Conservation (phyloP, 2,888 invertebrate genomes). For the Sinopyrophorus schimmeli region DNA sequence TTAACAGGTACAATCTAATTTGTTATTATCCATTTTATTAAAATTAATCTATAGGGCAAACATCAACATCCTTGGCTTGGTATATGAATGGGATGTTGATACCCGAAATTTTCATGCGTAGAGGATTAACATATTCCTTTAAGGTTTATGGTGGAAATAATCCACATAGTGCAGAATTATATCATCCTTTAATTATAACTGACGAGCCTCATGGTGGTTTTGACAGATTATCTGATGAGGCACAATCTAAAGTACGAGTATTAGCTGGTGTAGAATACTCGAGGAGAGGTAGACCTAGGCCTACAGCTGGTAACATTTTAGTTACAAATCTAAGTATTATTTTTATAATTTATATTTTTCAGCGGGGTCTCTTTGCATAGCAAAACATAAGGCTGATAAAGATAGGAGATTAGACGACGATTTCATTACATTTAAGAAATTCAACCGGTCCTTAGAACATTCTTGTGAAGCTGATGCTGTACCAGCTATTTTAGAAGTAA, state of each 20-base stretch:
- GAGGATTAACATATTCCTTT: conserved; percentile 85
- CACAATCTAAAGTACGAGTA: conserved; percentile 71
- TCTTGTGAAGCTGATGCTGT: conserved; percentile 70
- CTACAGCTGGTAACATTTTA: conserved; percentile 65
- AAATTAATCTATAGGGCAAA: conserved; percentile 57
- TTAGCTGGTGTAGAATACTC: conserved; percentile 81
- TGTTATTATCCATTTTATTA: background rate
- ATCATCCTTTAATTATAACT: conserved; percentile 89
- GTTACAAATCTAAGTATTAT: conserved; percentile 12
- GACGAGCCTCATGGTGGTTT: conserved; percentile 84
- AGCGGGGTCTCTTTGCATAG: conserved; percentile 81
- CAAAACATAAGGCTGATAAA: conserved; percentile 64
- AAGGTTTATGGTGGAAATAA: conserved; percentile 83
- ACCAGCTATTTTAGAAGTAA: conserved; percentile 73
- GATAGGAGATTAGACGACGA: conserved; percentile 80
- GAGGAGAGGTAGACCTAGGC: conserved; percentile 78
- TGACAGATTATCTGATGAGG: conserved; percentile 71
- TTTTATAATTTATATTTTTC: conserved; percentile 22
- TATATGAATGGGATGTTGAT: conserved; percentile 89
- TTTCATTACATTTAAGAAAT: conserved; percentile 79
- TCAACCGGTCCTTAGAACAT: conserved; percentile 74
- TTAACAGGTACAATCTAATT: conserved; percentile 60
- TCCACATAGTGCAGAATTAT: conserved; percentile 80
- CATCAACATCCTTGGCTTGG: conserved; percentile 79
- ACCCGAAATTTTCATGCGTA: conserved; percentile 83